Conservation (phyloP, 2,888 invertebrate species). For the Gnatocerus cornutus region DNA sequence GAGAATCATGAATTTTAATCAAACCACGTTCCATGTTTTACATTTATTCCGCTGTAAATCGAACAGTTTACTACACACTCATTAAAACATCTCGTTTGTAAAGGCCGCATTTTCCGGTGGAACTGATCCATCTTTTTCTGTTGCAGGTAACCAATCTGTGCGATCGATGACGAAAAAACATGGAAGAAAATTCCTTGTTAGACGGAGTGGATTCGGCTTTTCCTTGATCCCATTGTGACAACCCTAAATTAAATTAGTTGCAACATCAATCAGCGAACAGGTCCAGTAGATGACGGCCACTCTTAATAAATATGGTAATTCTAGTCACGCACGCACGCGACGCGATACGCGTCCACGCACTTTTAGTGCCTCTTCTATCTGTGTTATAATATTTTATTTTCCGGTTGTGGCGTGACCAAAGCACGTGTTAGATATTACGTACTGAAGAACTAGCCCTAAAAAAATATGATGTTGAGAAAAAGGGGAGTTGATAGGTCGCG, state of each 20-base stretch:
- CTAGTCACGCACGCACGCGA: constrained; percentile 57
- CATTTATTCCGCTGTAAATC: constrained; percentile 39
- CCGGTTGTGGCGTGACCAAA: constrained; percentile 51
- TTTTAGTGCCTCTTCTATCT: constrained; percentile 14
- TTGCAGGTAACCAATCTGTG: constrained; percentile 38
- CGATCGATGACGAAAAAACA: constrained; percentile 5
- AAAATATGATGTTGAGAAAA: not conserved
- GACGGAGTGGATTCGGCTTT: constrained; percentile 28
- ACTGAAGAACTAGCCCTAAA: not conserved
- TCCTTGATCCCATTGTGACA: constrained; percentile 56
- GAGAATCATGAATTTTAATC: constrained; percentile 33
- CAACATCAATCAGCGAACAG: constrained; percentile 60
- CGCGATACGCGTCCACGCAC: constrained; percentile 49
- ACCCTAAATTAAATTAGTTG: constrained; percentile 63
- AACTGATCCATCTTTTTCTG: constrained; percentile 9
- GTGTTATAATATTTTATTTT: constrained; percentile 31
- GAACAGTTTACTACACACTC: constrained; percentile 39
- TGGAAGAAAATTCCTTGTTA: constrained; percentile 14
- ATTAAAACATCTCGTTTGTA: constrained; percentile 15
- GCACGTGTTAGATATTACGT: constrained; percentile 51
- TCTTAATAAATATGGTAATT: constrained; percentile 62
- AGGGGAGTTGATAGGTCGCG: no score
- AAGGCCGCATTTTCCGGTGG: constrained; percentile 16
- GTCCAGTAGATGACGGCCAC: constrained; percentile 57
- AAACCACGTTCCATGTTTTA: constrained; percentile 40